A percentile compares a stretch with the other conserved stretches of the same genome.
These are phyloP conservation scores for Pterostichus madidus DNA, from an alignment of 2,888 invertebrate species.

Conservation along the genomic window DNA sequence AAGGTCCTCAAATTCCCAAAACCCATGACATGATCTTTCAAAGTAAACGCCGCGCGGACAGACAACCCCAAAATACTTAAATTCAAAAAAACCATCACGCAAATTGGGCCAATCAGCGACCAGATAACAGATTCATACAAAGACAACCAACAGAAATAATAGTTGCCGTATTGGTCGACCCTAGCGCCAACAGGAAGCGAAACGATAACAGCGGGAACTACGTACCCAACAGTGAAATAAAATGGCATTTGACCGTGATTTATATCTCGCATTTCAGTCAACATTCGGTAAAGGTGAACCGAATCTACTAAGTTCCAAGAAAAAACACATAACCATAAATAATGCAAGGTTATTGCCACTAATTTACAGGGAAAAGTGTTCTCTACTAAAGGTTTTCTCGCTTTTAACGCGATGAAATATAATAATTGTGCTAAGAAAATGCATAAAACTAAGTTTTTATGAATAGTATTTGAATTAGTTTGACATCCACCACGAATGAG, in stretches of 20 bases:
- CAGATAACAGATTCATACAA: conserved; percentile 96
- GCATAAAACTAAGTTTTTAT: conserved; percentile 95
- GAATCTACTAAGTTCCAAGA: conserved; percentile 96
- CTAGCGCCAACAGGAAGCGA: conserved; percentile 94
- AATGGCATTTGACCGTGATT: conserved; percentile 97
- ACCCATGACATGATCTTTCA: conserved; percentile 93
- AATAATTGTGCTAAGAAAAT: conserved; percentile 92
- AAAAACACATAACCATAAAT: conserved; percentile 94
- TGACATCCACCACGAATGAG: conserved; percentile 90
- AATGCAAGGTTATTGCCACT: conserved; percentile 94
- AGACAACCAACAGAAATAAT: conserved; percentile 96
- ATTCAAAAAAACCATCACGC: conserved; percentile 87
- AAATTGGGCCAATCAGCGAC: conserved; percentile 96
- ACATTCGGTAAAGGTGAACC: conserved; percentile 94
- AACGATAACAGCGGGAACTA: conserved; percentile 93
- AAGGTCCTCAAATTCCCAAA: conserved; percentile 91
- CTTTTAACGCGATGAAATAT: conserved; percentile 93
- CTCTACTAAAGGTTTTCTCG: conserved; percentile 87
- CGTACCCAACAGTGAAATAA: conserved; percentile 95
- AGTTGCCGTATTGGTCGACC: conserved; percentile 96
- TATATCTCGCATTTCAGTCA: conserved; percentile 97
- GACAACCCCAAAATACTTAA: conserved; percentile 90
- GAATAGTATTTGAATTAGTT: conserved; percentile 95
- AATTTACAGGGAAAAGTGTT: conserved; percentile 94
- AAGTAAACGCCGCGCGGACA: conserved; percentile 93